Percentiles rank a stretch among this genome's conserved stretches.
Evolutionary conservation across 2,888 invertebrate genomes (phyloP).

Genomic region (Cephonodes hylas): DNA sequence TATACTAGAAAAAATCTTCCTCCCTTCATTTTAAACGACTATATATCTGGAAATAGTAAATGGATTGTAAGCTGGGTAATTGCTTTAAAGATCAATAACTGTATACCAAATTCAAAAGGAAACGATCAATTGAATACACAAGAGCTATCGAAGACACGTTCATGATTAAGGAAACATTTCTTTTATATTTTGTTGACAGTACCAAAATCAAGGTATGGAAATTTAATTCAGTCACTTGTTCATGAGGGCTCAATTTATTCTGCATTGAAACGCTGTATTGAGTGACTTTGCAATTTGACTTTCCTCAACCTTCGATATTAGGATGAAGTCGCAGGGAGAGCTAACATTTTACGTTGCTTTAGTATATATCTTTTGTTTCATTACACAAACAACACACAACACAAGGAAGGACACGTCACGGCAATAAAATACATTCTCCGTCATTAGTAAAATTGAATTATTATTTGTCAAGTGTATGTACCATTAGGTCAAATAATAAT

Average conservation of each 20-base stretch:
- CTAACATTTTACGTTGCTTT: background rate
- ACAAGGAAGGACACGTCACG: no score
- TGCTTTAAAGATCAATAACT: no score
- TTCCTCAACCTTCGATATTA: slow-evolving; percentile 25
- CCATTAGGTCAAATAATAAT: no score
- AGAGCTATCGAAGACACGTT: background rate
- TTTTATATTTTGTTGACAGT: slow-evolving; percentile 21
- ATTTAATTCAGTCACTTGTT: slow-evolving; percentile 33
- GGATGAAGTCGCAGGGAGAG: background rate
- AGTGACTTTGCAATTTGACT: slow-evolving; percentile 42
- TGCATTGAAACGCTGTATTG: slow-evolving; percentile 33
- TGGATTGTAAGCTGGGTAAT: no score
- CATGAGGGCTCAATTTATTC: slow-evolving; percentile 42
- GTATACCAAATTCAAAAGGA: no score
- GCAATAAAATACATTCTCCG: no score
- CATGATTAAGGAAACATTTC: slow-evolving; percentile 15
- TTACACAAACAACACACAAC: no score
- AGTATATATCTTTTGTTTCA: background rate
- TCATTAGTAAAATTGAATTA: no score
- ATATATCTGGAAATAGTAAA: no score
- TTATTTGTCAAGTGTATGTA: no score
- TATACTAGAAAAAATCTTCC: no score
- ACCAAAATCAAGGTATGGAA: slow-evolving; percentile 24
- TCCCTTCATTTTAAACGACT: no score
- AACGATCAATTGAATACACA: background rate